These are phyloP conservation scores for Pseudopipra pipra DNA, from an alignment of 2,113 vertebrate species.

Conservation along the genomic window DNA sequence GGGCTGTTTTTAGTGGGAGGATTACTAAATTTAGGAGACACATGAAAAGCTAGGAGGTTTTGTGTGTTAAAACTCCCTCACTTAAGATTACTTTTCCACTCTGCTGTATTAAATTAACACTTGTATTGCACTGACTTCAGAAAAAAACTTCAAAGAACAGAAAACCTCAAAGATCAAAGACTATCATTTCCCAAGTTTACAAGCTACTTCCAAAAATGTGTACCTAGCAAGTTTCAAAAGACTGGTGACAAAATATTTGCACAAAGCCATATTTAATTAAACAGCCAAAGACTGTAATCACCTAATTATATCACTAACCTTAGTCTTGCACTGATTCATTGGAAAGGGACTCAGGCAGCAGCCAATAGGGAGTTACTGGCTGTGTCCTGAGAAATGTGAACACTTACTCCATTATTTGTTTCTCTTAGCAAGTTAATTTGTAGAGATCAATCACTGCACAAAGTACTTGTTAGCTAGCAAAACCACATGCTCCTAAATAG, in stretches of 20 bases:
- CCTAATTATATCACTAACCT: not conserved
- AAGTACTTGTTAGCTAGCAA: not conserved
- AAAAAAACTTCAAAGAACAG: slow-evolving; percentile 36
- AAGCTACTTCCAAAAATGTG: not conserved
- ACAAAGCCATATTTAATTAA: slow-evolving; percentile 35
- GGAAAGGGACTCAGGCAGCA: not conserved
- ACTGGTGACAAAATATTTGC: not conserved
- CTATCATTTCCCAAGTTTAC: not conserved
- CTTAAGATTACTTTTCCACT: not conserved
- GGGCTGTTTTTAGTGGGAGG: not conserved
- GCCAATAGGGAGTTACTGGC: not conserved
- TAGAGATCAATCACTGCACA: not conserved
- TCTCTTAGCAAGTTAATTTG: slow-evolving; percentile 26
- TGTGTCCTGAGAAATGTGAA: slow-evolving; percentile 13
- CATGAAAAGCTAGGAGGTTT: not conserved
- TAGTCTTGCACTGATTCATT: not conserved
- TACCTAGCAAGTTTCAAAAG: slow-evolving; percentile 19
- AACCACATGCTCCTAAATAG: not conserved
- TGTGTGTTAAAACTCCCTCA: not conserved
- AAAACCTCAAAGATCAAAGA: slow-evolving; percentile 22
- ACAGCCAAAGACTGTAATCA: not conserved
- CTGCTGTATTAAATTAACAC: slow-evolving; percentile 13
- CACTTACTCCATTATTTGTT: slow-evolving; percentile 6
- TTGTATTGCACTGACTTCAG: not conserved
- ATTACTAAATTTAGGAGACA: not conserved